These are phyloP conservation scores for Colaptes auratus DNA, from an alignment of 2,113 vertebrate species.

Conservation along the genomic window DNA sequence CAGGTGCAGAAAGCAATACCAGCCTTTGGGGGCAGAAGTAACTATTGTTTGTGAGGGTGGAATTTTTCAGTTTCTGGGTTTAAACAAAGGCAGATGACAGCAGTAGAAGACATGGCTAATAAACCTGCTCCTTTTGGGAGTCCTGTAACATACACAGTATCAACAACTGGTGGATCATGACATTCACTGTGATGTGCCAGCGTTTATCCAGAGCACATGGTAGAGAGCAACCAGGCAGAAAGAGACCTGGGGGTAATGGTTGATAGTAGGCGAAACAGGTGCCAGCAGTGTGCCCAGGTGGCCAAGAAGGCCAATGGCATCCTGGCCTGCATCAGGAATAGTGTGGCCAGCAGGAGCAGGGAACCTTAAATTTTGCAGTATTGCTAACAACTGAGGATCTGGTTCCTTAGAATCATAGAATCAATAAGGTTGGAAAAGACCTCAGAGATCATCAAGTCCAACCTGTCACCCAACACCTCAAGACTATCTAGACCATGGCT, in stretches of 20 bases:
- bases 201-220: conserved; percentile 15
- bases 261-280: too few species aligned
- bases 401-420: background rate
- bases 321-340: too few species aligned
- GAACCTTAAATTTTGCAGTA: background rate
- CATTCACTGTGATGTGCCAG: background rate
- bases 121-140: conserved; percentile 1
- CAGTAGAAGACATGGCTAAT: background rate
- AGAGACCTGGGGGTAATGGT: too few species aligned
- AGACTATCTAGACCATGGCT: too few species aligned
- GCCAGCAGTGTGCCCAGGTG: too few species aligned
- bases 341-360: too few species aligned
- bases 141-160: background rate
- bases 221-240: background rate
- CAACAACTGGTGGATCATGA: conserved; percentile 47
- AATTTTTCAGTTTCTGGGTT: background rate
- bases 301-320: too few species aligned
- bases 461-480: too few species aligned
- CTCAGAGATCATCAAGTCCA: too few species aligned
- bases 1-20: background rate
- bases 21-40: background rate
- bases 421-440: too few species aligned
- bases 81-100: conserved; percentile 3
- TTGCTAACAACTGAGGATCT: background rate
- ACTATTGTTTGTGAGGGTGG: background rate